phyloP scores from a whole-genome alignment of 1,140 invertebrate species.

The Bradysia coprophila region DNA sequence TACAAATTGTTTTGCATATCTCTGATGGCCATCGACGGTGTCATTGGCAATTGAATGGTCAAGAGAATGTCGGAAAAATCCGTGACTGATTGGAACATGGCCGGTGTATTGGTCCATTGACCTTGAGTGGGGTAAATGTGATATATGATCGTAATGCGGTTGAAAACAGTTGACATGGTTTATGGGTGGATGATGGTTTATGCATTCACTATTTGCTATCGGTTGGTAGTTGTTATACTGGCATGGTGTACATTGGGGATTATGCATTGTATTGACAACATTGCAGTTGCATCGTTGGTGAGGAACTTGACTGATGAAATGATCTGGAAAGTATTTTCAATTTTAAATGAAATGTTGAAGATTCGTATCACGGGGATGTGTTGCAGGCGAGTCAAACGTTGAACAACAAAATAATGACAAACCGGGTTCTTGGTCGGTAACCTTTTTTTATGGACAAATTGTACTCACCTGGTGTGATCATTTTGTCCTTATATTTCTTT shows the following conservation, averaged over 20 bases:
- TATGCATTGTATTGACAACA: too few species aligned
- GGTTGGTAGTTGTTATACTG: neutral
- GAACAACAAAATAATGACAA: too few species aligned
- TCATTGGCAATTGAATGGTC: constrained; percentile 21
- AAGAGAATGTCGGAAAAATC: constrained; percentile 17
- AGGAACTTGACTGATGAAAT: neutral
- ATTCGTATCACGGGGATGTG: too few species aligned
- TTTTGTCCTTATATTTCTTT: neutral
- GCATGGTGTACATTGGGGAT: too few species aligned
- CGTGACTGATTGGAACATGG: constrained; percentile 7
- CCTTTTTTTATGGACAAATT: neutral
- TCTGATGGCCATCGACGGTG: constrained; percentile 12
- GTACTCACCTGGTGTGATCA: neutral
- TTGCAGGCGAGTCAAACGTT: too few species aligned
- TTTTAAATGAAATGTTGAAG: too few species aligned
- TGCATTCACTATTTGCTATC: neutral
- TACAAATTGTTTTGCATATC: too few species aligned
- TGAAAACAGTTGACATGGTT: neutral
- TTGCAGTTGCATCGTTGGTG: neutral
- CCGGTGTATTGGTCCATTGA: constrained; percentile 23
- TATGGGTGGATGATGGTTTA: neutral
- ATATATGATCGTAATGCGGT: neutral
- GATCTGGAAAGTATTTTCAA: too few species aligned
- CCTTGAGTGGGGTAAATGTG: constrained; percentile 18
- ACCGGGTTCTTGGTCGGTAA: too few species aligned